phyloP scores from a whole-genome alignment of 2,113 vertebrate species.

The Diadophis punctatus region DNA sequence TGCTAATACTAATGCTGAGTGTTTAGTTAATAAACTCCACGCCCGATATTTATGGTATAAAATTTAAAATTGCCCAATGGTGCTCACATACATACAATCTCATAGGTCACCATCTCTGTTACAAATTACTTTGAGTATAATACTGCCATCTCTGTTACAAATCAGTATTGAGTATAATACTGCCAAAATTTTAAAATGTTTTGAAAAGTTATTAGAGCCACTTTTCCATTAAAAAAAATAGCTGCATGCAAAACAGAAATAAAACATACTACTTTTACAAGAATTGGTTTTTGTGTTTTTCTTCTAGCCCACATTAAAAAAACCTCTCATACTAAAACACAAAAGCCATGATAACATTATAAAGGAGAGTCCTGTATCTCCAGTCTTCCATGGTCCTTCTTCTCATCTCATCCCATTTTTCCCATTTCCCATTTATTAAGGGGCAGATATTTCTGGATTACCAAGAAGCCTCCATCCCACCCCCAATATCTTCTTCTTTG shows the following conservation, averaged over 20 bases:
- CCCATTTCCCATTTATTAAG: background rate
- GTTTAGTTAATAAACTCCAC: too few relatives aligned
- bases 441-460: background rate
- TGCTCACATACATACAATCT: too few relatives aligned
- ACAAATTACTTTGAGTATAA: too few relatives aligned
- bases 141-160: too few relatives aligned
- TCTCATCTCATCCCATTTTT: too few relatives aligned
- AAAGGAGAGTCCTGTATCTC: background rate
- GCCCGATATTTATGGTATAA: too few relatives aligned
- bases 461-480: background rate
- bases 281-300: background rate
- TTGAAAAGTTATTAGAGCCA: background rate
- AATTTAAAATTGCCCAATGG: too few relatives aligned
- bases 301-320: background rate
- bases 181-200: background rate
- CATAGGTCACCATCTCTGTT: too few relatives aligned
- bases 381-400: background rate
- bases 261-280: background rate
- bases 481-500: background rate
- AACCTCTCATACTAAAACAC: background rate
- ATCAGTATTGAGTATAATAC: background rate
- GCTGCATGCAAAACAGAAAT: background rate
- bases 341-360: background rate
- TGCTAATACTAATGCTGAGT: too few relatives aligned
- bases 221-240: background rate